Evolutionary conservation across 2,888 invertebrate species (phyloP), one percentile per base, ranked within the genome.

Genomic region (Eurois occulta): DNA sequence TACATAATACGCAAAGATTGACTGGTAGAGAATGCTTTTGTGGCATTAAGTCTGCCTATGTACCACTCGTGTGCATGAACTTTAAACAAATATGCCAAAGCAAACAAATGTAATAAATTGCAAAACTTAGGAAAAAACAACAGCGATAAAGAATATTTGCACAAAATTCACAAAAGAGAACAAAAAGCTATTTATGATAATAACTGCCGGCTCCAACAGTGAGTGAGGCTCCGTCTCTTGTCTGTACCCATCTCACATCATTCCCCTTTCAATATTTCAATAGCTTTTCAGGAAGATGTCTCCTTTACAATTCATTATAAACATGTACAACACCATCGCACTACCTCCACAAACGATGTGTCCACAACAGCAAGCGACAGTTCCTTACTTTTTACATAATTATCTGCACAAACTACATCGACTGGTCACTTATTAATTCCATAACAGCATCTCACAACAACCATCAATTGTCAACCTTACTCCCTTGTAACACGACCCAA

Each of bases 401-500:
- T 80, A 76, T 77, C 74, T 77, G 64, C 72, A 81, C 60, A 76
- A 78, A 80, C 81, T 78, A 83, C 60, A 71, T 75, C 72, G 71
- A 62, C 58, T 55, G 46, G 66, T 60, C 81, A 87, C 77, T 80
- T 82, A 75, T 81, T 83, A 81, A 76, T 83, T 80, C 80, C 70
- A 70, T 72, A 80, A 81, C 72, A 72, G 18, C 74, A 75, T 65
- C 46, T 28, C 35, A 41, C 11, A 52, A 71, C 18, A 62, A 67
- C 58, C 11, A 46, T 55, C 65, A 48, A 74, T 66, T 64, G 1
- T 67, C 72, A 80, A 83, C 83, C 74, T 64, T 87, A 80, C 35
- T 16, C 2, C 67, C 60, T 48, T 65, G 46, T 43, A 76, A 85
- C 76, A 87, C 55, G 67, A 73, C 32, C 48, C 67, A 80, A 77